Conservation (phyloP, 1,140 invertebrate genomes). For the Anthonomus grandis region DNA sequence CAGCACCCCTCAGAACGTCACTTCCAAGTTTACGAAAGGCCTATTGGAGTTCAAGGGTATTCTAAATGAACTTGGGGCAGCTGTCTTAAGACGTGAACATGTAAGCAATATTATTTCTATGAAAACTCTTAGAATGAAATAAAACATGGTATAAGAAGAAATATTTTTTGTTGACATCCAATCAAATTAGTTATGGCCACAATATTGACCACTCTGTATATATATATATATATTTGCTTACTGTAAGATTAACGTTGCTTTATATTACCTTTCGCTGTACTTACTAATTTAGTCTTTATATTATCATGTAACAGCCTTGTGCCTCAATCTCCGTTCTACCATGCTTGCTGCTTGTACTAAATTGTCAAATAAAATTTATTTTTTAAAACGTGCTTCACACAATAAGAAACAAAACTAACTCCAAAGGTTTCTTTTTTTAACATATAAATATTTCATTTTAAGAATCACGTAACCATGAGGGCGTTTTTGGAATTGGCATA, state of each 20-base stretch:
- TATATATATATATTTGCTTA: too few species aligned
- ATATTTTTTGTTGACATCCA: too few species aligned
- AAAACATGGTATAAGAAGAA: too few species aligned
- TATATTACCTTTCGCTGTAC: too few species aligned
- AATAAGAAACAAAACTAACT: background rate
- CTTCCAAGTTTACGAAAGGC: constrained; percentile 36
- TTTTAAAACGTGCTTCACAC: background rate
- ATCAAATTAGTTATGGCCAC: too few species aligned
- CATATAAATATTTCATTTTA: constrained; percentile 24
- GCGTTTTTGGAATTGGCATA: constrained; percentile 41
- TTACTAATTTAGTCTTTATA: background rate
- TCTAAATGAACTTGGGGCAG: constrained; percentile 35
- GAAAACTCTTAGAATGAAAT: background rate
- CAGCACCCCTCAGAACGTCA: constrained; percentile 29
- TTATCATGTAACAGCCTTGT: background rate
- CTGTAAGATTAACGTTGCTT: too few species aligned
- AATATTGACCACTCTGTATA: too few species aligned
- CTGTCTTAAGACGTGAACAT: constrained; percentile 41
- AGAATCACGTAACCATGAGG: constrained; percentile 43
- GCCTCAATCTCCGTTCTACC: background rate
- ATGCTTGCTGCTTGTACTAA: constrained; percentile 5
- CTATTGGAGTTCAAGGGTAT: constrained; percentile 35
- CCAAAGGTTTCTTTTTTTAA: constrained; percentile 2
- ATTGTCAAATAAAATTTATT: background rate
- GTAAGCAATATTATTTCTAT: constrained; percentile 34